Conservation (phyloP, 2,888 invertebrate species). For the Argyra leucocephala region DNA sequence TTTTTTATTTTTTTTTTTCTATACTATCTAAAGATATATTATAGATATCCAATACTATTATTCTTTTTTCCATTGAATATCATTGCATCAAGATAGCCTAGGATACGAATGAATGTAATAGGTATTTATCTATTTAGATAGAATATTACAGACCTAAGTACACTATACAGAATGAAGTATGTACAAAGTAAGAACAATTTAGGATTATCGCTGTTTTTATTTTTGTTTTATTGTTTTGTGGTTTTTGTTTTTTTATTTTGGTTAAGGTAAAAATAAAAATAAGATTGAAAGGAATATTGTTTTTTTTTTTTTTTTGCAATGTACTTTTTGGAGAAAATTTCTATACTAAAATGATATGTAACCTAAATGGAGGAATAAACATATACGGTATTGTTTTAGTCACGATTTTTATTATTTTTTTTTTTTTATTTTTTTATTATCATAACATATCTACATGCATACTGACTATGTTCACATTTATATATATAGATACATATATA, state of each 20-base stretch:
- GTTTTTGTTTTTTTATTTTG: too few species aligned
- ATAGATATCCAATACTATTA: too few species aligned
- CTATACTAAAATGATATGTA: too few species aligned
- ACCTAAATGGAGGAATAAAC: neutral
- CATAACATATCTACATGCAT: constrained; percentile 13
- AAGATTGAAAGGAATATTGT: neutral
- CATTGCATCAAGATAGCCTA: neutral
- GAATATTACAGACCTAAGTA: too few species aligned
- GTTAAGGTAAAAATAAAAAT: neutral
- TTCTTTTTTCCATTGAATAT: too few species aligned
- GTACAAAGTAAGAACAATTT: too few species aligned
- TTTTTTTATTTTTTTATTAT: neutral
- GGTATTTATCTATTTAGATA: neutral
- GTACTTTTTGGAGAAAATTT: neutral
- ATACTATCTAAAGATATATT: too few species aligned
- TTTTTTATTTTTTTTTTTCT: too few species aligned
- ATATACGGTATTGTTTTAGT: constrained; percentile 37
- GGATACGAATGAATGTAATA: neutral
- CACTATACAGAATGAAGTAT: too few species aligned
- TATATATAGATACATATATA: constrained; percentile 11
- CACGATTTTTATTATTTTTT: constrained; percentile 35
- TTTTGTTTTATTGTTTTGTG: too few species aligned
- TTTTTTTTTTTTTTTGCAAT: neutral
- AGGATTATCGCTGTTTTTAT: too few species aligned
- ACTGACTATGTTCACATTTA: neutral